Evolutionary conservation across 2,888 invertebrate species (phyloP).

Genomic region (Syritta pipiens): DNA sequence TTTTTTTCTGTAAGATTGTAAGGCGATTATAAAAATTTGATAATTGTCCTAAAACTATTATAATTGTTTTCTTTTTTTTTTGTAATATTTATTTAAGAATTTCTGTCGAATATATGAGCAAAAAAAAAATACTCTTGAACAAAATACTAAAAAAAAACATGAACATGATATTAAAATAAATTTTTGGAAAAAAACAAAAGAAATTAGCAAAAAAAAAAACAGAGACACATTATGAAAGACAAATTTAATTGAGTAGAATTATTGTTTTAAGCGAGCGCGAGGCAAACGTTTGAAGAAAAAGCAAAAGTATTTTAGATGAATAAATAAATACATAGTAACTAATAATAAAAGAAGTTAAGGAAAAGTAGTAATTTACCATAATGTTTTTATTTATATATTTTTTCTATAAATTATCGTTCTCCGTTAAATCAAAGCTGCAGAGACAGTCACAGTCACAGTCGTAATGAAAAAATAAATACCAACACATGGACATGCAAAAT

Average conservation of each 20-base stretch:
- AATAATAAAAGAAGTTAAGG: slow-evolving; percentile 33
- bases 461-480: too few relatives aligned
- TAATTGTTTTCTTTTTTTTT: slow-evolving; percentile 23
- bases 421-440: too few relatives aligned
- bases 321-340: slow-evolving; percentile 36
- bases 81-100: slow-evolving; percentile 44
- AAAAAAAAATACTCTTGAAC: slow-evolving; percentile 16
- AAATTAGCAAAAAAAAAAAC: slow-evolving; percentile 32
- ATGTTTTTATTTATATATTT: background rate
- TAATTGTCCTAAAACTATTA: slow-evolving; percentile 19
- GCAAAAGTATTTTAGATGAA: slow-evolving; percentile 59
- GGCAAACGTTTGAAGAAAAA: slow-evolving; percentile 20
- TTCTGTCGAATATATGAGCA: slow-evolving; percentile 33
- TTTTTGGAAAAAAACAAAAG: slow-evolving; percentile 36
- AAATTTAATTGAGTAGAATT: slow-evolving; percentile 33
- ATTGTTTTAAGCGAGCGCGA: slow-evolving; percentile 22
- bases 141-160: slow-evolving; percentile 9
- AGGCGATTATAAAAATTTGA: background rate
- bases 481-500: too few relatives aligned
- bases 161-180: background rate
- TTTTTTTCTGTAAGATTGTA: too few relatives aligned
- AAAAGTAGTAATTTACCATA: slow-evolving; percentile 15
- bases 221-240: slow-evolving; percentile 43
- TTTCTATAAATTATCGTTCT: too few relatives aligned
- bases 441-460: too few relatives aligned